Base-by-base conservation (phyloP, 2,888 invertebrate species). In the Ischnus inquisitorius region DNA sequence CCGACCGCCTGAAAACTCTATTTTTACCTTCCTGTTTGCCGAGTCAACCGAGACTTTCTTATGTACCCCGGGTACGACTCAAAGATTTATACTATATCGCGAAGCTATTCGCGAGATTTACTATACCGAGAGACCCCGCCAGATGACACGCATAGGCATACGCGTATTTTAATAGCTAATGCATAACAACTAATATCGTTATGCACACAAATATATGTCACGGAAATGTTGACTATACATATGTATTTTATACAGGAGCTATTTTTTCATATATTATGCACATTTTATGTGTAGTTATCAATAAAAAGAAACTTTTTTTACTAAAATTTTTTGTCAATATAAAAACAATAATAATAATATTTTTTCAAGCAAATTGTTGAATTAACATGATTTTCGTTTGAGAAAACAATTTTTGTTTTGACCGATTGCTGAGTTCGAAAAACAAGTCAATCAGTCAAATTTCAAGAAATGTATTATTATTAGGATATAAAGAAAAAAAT, bases 21-120 rank as follows among this genome's bases (percentile, higher is more conserved):
- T 84, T 84, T 82, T 82, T 82, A 82, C 82, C 84, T 84, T 84
- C 81, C 82, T 82, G 84, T 79, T 84, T 84, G 74, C 71, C 69
- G 46, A 41, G 41, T 34, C 34, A 34, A 79, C 41, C 19, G 75
- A 79, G 75, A 79, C 84, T 84, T 84, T 84, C 84, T 79, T 82
- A 80, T 14, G 75, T 74, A 64, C 69, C 48, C 34, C 71, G 60
- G n/a, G 22, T 48, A 68, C 54, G 39, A 41, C 34, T 41, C 62
- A 41, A n/a, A 64, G 28, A 60, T 60, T 60, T 60, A 60, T 28
- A 28, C 60, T 60, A 28, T 46, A 46, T 46, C 28, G 6, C 28
- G 22, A 3, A 54, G 54, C 22, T 19, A 54, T 54, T 12, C 54
- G 54, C 10, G n/a, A 71, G 71, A 64, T 64, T 34, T 64, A 64